Percentiles rank a stretch among this genome's conserved stretches.
These are phyloP conservation scores for Pseudomyrmex concolor DNA, from an alignment of 1,140 invertebrate species.

Conservation along the genomic window DNA sequence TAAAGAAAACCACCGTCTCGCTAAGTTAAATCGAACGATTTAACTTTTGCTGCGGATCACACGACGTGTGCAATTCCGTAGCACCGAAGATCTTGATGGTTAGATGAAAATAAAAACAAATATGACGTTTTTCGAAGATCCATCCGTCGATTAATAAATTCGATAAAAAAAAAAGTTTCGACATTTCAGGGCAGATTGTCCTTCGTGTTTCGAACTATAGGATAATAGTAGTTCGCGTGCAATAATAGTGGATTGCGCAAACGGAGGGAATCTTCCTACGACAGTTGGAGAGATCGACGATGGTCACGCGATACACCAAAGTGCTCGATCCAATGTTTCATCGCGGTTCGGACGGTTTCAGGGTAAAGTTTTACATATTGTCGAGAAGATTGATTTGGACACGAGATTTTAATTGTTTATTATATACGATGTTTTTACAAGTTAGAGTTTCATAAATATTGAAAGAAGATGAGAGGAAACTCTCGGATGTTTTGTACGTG, in stretches of 20 bases:
- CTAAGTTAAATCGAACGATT: constrained; percentile 16
- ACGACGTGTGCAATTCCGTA: background rate
- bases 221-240: background rate
- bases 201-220: constrained; percentile 19
- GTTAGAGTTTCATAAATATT: too few species aligned
- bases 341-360: background rate
- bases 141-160: background rate
- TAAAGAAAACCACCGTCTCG: background rate
- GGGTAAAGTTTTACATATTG: too few species aligned
- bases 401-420: too few species aligned
- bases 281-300: background rate
- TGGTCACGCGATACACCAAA: background rate
- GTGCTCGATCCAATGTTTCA: constrained; percentile 1
- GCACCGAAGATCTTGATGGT: constrained; percentile 22
- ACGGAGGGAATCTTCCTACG: background rate
- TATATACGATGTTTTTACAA: too few species aligned
- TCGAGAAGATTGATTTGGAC: too few species aligned
- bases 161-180: constrained; percentile 35
- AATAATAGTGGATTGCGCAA: constrained; percentile 29
- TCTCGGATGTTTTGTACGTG: too few species aligned
- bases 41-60: background rate
- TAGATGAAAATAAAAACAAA: background rate
- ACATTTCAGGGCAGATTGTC: constrained; percentile 21
- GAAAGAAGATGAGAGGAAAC: too few species aligned
- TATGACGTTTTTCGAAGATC: constrained; percentile 26